Conservation (phyloP, 2,113 vertebrate species). For the Hippocampus guttulatus region DNA sequence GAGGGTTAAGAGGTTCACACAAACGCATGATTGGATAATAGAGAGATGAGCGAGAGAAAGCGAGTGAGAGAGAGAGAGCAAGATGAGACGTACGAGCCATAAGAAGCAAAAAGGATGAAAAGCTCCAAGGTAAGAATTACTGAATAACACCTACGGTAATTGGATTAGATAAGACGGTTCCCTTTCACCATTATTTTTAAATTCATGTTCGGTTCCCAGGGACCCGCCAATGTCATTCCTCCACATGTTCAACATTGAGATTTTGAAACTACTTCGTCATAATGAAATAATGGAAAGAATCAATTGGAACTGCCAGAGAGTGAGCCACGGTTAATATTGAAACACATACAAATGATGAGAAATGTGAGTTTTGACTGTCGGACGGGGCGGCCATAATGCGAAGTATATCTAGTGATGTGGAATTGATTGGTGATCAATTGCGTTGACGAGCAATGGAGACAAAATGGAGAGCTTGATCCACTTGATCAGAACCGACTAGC, state of each 20-base stretch:
- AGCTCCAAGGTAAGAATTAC: slow-evolving; percentile 15
- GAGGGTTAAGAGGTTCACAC: slow-evolving; percentile 48
- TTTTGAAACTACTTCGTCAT: no score
- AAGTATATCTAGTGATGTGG: no score
- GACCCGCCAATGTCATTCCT: not conserved
- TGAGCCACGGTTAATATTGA: not conserved
- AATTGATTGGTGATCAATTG: no score
- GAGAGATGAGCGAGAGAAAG: slow-evolving; percentile 12
- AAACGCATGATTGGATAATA: slow-evolving; percentile 36
- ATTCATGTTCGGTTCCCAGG: not conserved
- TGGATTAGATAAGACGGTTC: slow-evolving; percentile 9
- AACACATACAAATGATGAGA: not conserved
- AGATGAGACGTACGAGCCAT: not conserved
- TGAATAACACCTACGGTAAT: slow-evolving; percentile 22
- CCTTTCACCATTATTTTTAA: not conserved
- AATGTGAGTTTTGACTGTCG: no score
- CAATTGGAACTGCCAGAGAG: not conserved
- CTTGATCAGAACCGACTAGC: no score
- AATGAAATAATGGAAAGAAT: not conserved
- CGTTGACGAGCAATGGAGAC: no score
- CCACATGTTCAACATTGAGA: not conserved
- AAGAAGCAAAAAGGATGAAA: slow-evolving; percentile 5
- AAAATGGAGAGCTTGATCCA: no score
- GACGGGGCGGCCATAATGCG: no score
- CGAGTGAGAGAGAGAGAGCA: not conserved